Percentiles rank a stretch among this genome's conserved stretches.
phyloP scores from a whole-genome alignment of 2,797 vertebrate genomes.

The Diplodus sargus region DNA sequence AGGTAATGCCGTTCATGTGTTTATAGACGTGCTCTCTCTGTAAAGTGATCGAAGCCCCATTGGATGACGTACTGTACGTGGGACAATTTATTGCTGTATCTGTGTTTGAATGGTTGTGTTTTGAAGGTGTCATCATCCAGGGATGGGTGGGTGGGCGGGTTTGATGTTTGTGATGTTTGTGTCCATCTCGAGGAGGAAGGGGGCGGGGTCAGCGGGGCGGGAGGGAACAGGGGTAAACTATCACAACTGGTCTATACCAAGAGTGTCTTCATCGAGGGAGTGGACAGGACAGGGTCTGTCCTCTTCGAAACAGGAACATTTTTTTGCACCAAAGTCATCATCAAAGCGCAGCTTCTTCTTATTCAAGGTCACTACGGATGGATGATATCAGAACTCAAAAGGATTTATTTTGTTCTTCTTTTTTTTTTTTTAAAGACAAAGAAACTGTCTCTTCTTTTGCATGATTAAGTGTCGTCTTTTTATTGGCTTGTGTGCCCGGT shows the following conservation, averaged over 20 bases:
- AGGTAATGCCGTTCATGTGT: constrained; percentile 83
- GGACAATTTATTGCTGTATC: constrained; percentile 83
- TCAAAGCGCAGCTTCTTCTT: constrained; percentile 86
- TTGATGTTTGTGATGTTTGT: constrained; percentile 79
- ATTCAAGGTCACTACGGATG: constrained; percentile 82
- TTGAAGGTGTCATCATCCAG: constrained; percentile 82
- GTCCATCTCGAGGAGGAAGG: constrained; percentile 71
- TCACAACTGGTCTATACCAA: constrained; percentile 86
- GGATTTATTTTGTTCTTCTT: constrained; percentile 60
- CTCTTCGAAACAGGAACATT: constrained; percentile 85
- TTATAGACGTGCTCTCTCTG: constrained; percentile 83
- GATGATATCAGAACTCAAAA: constrained; percentile 80
- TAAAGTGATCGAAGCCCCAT: constrained; percentile 80
- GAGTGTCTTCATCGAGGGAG: constrained; percentile 85
- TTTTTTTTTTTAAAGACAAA: constrained; percentile 72
- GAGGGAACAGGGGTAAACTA: constrained; percentile 69
- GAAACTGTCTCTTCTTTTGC: constrained; percentile 80
- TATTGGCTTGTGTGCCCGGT: constrained; percentile 85
- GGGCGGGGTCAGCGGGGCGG: constrained; percentile 30
- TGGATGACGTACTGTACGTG: constrained; percentile 81
- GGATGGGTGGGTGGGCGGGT: constrained; percentile 66
- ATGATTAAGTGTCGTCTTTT: constrained; percentile 87
- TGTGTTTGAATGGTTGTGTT: constrained; percentile 84
- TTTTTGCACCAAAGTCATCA: constrained; percentile 88
- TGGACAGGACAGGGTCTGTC: constrained; percentile 85